phyloP scores from a whole-genome alignment of 2,797 vertebrate species.

The Sphenopsis melanotis region DNA sequence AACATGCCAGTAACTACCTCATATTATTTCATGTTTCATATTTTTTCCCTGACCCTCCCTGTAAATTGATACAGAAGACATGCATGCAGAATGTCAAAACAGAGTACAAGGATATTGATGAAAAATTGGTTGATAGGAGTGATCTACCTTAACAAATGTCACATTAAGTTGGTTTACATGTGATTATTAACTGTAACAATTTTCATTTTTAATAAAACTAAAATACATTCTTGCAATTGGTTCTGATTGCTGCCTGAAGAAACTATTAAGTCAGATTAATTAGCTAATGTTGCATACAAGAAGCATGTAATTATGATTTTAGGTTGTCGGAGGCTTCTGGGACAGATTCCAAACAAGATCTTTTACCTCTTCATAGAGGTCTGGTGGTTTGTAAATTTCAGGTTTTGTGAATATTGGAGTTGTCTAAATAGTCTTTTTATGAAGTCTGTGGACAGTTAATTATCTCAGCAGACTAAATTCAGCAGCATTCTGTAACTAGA shows the following conservation, averaged over 20 bases:
- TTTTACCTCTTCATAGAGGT: slow-evolving; percentile 64
- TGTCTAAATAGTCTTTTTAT: neutral
- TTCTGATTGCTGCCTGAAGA: neutral
- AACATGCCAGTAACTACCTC: neutral
- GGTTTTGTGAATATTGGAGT: neutral
- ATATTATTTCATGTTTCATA: neutral
- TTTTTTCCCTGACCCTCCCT: neutral
- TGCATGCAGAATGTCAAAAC: neutral
- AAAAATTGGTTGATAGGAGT: neutral
- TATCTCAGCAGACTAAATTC: neutral
- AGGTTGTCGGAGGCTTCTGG: slow-evolving; percentile 75
- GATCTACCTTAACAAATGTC: neutral
- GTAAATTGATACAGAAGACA: neutral
- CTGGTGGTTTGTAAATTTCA: slow-evolving; percentile 73
- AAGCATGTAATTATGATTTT: neutral
- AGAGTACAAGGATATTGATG: neutral
- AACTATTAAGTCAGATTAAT: neutral
- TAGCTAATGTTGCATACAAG: neutral
- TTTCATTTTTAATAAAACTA: neutral
- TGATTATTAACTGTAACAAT: neutral
- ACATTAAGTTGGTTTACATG: neutral
- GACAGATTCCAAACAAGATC: slow-evolving; percentile 72
- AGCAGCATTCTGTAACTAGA: neutral
- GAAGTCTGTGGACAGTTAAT: neutral
- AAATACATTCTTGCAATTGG: neutral